Conservation (phyloP, 1,140 invertebrate genomes). For the Bicyclus anynana region DNA sequence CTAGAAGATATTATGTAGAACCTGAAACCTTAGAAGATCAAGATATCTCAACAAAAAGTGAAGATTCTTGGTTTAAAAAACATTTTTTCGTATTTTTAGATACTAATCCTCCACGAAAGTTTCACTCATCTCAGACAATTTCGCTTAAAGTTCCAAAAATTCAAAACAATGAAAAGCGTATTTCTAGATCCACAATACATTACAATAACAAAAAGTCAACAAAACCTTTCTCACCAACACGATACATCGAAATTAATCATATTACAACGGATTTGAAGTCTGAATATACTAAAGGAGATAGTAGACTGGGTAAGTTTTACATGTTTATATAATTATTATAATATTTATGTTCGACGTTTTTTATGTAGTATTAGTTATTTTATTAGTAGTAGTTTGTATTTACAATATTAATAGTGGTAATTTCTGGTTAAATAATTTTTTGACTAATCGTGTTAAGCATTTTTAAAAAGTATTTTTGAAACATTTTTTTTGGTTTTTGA, state of each 20-base stretch:
- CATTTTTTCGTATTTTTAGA: conserved; percentile 62
- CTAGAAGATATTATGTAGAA: conserved; percentile 45
- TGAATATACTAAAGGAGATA: neutral
- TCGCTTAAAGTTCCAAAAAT: conserved; percentile 31
- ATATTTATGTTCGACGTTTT: too few species aligned
- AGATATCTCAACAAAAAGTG: conserved; percentile 57
- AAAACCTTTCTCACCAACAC: neutral
- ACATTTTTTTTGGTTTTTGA: too few species aligned
- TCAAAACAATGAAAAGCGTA: neutral
- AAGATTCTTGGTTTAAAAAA: conserved; percentile 64
- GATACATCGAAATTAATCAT: neutral
- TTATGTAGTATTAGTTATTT: too few species aligned
- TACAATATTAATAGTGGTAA: too few species aligned
- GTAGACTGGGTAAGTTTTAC: neutral
- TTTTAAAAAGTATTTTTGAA: too few species aligned
- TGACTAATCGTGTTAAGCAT: too few species aligned
- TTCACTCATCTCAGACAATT: conserved; percentile 47
- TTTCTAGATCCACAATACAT: neutral
- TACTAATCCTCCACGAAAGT: conserved; percentile 50
- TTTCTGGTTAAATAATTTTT: too few species aligned
- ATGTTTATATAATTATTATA: too few species aligned
- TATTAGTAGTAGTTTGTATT: too few species aligned
- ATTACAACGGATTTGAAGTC: neutral
- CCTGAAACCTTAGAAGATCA: conserved; percentile 51
- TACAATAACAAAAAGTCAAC: neutral